Percentiles rank a stretch among this genome's conserved stretches.
Conservation (phyloP, 2,888 invertebrate genomes). For the Ochlodes sylvanus region DNA sequence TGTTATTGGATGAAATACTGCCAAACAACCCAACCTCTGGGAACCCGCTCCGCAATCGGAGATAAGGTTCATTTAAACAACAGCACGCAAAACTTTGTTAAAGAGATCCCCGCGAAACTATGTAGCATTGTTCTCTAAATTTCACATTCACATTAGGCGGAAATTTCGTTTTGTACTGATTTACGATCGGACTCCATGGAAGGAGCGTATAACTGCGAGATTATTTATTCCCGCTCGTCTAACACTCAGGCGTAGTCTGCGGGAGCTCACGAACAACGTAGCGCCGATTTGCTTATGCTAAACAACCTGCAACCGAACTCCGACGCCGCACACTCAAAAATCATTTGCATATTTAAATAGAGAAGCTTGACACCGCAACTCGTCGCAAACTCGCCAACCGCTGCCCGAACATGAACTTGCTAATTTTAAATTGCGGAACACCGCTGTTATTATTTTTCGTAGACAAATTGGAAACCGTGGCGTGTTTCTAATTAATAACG, state of each 20-base stretch:
- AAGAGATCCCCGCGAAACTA: conserved; percentile 62
- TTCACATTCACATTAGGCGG: conserved; percentile 74
- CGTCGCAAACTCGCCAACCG: conserved; percentile 59
- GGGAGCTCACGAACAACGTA: conserved; percentile 47
- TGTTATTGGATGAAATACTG: conserved; percentile 30
- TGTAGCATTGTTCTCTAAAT: conserved; percentile 68
- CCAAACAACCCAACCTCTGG: conserved; percentile 40
- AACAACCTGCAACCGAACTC: conserved; percentile 68
- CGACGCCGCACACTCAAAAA: conserved; percentile 66
- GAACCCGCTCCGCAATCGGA: conserved; percentile 53
- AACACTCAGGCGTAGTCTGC: conserved; percentile 51
- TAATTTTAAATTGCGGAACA: conserved; percentile 62
- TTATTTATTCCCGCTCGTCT: conserved; percentile 71
- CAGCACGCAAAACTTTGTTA: conserved; percentile 61
- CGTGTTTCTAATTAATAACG: conserved; percentile 59
- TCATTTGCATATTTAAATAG: conserved; percentile 75
- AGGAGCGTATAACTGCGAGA: conserved; percentile 64
- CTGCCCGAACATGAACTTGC: conserved; percentile 58
- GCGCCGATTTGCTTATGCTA: conserved; percentile 75
- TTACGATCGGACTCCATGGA: conserved; percentile 68
- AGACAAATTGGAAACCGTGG: conserved; percentile 68
- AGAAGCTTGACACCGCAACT: conserved; percentile 58
- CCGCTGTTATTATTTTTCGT: conserved; percentile 62
- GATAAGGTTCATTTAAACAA: conserved; percentile 62
- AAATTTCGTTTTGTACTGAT: conserved; percentile 73